Evolutionary conservation across 2,113 vertebrate genomes (phyloP).

Genomic region (Hypocryptadius cinnamomeus): DNA sequence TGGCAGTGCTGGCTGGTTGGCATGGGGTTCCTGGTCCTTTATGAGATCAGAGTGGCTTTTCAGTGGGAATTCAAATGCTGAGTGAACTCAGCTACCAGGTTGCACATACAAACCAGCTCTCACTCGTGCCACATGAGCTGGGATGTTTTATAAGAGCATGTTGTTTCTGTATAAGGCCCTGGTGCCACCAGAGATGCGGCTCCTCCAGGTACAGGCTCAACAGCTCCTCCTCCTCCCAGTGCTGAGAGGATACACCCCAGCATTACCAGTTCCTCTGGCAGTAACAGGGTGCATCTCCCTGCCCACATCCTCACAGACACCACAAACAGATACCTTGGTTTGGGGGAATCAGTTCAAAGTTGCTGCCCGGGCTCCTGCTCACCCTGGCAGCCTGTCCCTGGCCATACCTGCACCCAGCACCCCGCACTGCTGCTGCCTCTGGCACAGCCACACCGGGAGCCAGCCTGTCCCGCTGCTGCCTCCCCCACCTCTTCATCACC

Average conservation of each 20-base stretch:
- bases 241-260: not conserved
- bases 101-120: not conserved
- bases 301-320: not conserved
- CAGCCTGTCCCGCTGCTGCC: not conserved
- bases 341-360: not conserved
- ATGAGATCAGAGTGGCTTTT: not conserved
- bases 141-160: not conserved
- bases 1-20: accelerated
- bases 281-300: not conserved
- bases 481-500: not conserved
- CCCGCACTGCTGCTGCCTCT: not conserved
- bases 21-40: not conserved
- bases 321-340: not conserved
- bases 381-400: not conserved
- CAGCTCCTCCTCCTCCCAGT: not conserved
- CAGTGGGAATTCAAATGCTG: not conserved
- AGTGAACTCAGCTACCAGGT: not conserved
- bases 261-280: not conserved
- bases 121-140: not conserved
- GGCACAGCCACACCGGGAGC: accelerated
- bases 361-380: accelerated
- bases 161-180: not conserved
- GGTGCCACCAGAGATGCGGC: not conserved
- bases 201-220: not conserved
- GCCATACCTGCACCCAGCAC: not conserved